Percentiles rank a stretch among this genome's conserved stretches.
phyloP scores from a whole-genome alignment of 2,888 invertebrate species.

The Dichetophora obliterata region DNA sequence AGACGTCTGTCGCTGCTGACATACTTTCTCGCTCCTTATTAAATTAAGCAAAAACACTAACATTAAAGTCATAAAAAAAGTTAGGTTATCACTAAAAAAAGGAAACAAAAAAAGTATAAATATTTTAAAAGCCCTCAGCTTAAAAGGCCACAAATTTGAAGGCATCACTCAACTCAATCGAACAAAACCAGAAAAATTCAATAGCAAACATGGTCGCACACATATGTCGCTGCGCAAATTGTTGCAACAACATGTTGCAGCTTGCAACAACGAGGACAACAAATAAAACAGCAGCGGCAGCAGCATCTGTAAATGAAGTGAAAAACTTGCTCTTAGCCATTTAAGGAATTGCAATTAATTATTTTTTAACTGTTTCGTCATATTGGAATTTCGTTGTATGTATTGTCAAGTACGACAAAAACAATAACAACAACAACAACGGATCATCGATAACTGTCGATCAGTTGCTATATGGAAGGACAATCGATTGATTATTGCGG shows the following conservation, averaged over 20 bases:
- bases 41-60: conserved; percentile 41
- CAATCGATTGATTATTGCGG: conserved; percentile 67
- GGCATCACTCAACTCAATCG: conserved; percentile 31
- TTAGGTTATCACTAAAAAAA: conserved; percentile 31
- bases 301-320: conserved; percentile 27
- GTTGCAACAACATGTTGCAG: conserved; percentile 49
- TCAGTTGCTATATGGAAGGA: conserved; percentile 13
- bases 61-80: conserved; percentile 15
- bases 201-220: conserved; percentile 62
- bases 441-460: not conserved
- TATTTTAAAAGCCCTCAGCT: conserved; percentile 45
- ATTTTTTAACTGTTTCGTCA: conserved; percentile 71
- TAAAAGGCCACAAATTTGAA: conserved; percentile 32
- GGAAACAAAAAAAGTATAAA: conserved; percentile 33
- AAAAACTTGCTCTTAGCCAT: conserved; percentile 63
- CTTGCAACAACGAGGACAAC: conserved; percentile 44
- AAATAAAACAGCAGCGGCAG: conserved; percentile 25
- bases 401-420: not conserved
- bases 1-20: conserved; percentile 64
- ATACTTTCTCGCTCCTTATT: conserved; percentile 66
- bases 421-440: not conserved
- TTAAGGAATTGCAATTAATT: conserved; percentile 70
- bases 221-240: conserved; percentile 56
- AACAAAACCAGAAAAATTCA: conserved; percentile 44
- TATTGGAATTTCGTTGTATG: conserved; percentile 59